phyloP scores from a whole-genome alignment of 2,888 invertebrate species.

The Tortricodes alternella region DNA sequence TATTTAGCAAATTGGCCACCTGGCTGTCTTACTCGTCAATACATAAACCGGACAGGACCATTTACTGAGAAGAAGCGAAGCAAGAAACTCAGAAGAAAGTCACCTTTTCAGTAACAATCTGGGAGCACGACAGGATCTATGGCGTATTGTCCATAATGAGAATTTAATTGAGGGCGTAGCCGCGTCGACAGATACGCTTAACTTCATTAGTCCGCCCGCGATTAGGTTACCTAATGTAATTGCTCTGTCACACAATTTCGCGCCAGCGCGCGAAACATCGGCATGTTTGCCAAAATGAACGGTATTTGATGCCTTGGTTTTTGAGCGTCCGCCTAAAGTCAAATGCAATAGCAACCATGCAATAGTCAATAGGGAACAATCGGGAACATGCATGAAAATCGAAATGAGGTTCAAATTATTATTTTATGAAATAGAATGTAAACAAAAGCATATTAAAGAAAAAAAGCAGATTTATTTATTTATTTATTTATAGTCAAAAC shows the following conservation, averaged over 20 bases:
- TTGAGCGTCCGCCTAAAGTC: slow-evolving; percentile 13
- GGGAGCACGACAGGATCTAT: slow-evolving; percentile 34
- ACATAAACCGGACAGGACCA: background rate
- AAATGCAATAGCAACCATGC: too few species aligned
- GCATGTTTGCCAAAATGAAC: slow-evolving; percentile 36
- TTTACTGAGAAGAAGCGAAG: background rate
- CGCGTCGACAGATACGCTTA: slow-evolving; percentile 63
- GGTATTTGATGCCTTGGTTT: slow-evolving; percentile 30
- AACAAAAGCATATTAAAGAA: too few species aligned
- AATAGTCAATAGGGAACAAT: too few species aligned
- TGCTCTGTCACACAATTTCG: slow-evolving; percentile 59
- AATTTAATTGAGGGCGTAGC: slow-evolving; percentile 76
- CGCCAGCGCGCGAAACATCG: too few species aligned
- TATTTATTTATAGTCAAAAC: too few species aligned
- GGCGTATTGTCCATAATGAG: slow-evolving; percentile 65
- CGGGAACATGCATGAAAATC: too few species aligned
- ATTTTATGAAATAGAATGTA: too few species aligned
- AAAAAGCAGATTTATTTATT: too few species aligned
- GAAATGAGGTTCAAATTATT: too few species aligned
- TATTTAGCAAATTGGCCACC: too few species aligned
- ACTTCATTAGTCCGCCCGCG: slow-evolving; percentile 67
- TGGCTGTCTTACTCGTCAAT: too few species aligned
- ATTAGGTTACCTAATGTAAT: slow-evolving; percentile 77
- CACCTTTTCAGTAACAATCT: too few species aligned
- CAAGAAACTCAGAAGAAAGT: background rate